Evolutionary conservation across 2,113 vertebrate species (phyloP).

Genomic region (Cisticola juncidis): DNA sequence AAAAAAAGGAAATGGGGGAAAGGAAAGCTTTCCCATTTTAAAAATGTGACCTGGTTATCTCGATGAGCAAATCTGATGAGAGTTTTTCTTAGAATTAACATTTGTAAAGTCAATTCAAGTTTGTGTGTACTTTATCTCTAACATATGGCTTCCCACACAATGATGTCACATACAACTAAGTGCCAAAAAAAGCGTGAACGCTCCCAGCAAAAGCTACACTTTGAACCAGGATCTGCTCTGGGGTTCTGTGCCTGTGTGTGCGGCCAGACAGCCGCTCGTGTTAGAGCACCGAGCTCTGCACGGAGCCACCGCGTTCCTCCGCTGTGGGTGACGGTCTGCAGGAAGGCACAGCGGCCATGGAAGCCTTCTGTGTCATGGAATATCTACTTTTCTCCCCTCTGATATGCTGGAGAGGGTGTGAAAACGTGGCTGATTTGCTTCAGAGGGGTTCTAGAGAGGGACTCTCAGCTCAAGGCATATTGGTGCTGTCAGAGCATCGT

Average conservation of each 20-base stretch:
- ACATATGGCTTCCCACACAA: constrained; percentile 16
- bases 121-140: constrained; percentile 4
- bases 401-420: background rate
- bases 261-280: background rate
- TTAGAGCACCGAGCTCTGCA: background rate
- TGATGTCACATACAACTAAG: constrained; percentile 6
- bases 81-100: constrained; percentile 19
- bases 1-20: background rate
- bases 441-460: background rate
- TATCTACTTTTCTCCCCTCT: background rate
- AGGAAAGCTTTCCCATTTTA: background rate
- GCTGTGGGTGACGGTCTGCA: background rate
- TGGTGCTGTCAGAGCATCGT: background rate
- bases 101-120: constrained; percentile 15
- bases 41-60: background rate
- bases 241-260: background rate
- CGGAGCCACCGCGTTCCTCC: rapidly evolving
- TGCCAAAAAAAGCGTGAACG: constrained; percentile 14
- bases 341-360: background rate
- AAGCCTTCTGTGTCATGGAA: background rate
- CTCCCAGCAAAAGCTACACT: background rate
- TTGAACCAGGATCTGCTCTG: background rate
- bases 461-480: background rate
- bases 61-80: background rate
- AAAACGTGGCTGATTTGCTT: background rate